Base-by-base conservation (phyloP, 2,888 invertebrate genomes). In the Tinea semifulvella region DNA sequence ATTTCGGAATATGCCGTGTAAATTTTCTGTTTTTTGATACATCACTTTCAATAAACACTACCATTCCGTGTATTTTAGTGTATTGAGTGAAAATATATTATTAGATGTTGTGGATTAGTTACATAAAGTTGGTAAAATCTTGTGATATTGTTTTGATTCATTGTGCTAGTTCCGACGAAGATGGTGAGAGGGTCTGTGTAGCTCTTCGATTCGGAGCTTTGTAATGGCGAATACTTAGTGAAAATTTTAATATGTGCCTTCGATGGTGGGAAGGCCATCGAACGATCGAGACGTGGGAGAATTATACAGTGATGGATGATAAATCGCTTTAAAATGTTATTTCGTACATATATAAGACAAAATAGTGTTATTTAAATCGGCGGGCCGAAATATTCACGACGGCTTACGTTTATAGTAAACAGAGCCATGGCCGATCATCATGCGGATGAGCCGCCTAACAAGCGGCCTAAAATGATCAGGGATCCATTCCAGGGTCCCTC, bases 381-480 rank as follows among this genome's bases (percentile, higher is more conserved):
- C 81, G 81, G 81, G 81, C 81, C 79, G 81, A 76, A 77, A 73
- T 77, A 77, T 75, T 80, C 75, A 77, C 81, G 83, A 83, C 83
- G 84, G 84, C 83, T 84, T 83, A 82, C 76, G 83, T 83, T 85
- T 85, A 36, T 40, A 83, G 85, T 85, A 85, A 85, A 85, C 85
- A 85, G 83, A 82, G 83, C 83, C 82, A 96, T 96, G 96, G 94
- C 94, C 85, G 96, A 96, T 88, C 92, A 92, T 85, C 88, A 92
- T 77, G 89, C 88, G 82, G 94, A 94, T 85, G 95, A 95, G 84
- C 96, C 95, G 88, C 94, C 96, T 80, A 94, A 90, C 74, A 96
- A 96, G 89, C 90, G 96, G 88, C 91, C 90, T 72, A 96, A 96
- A 84, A 89, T 96, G 82, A 88, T 95, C 76, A 82, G 84, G 68